Evolutionary conservation across 1,140 invertebrate species (phyloP).

Genomic region (Chironomus tepperi): DNA sequence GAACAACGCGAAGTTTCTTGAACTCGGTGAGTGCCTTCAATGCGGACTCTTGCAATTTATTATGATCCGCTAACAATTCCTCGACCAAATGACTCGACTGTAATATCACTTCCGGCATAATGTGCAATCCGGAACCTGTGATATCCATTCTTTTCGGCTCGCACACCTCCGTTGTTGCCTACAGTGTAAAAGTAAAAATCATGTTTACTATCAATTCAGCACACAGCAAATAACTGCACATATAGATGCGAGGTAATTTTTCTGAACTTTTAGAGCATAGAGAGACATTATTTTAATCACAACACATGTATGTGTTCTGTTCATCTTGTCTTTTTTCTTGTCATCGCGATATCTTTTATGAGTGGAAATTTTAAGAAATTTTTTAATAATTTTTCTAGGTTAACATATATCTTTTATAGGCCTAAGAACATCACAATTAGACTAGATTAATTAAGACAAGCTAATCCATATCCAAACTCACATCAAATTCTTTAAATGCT

Average conservation of each 20-base stretch:
- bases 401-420: too few relatives aligned
- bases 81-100: slow-evolving; percentile 41
- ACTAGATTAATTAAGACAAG: neutral
- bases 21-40: slow-evolving; percentile 38
- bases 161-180: slow-evolving; percentile 41
- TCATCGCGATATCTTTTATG: neutral
- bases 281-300: slow-evolving; percentile 18
- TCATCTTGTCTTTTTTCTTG: slow-evolving; percentile 29
- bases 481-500: slow-evolving; percentile 10
- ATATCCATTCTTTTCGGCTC: slow-evolving; percentile 42
- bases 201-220: slow-evolving; percentile 8
- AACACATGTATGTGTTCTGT: neutral
- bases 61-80: slow-evolving; percentile 46
- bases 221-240: slow-evolving; percentile 12
- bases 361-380: too few relatives aligned
- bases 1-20: slow-evolving; percentile 47
- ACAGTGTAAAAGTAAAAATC: slow-evolving; percentile 27
- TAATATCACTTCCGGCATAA: slow-evolving; percentile 32
- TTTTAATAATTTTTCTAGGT: too few relatives aligned
- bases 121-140: slow-evolving; percentile 40
- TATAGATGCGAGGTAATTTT: slow-evolving; percentile 22
- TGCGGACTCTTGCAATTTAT: slow-evolving; percentile 41
- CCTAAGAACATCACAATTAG: too few relatives aligned
- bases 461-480: too few relatives aligned
- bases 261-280: slow-evolving; percentile 17